Conservation (phyloP, 2,113 vertebrate genomes). For the Cottus gobio region DNA sequence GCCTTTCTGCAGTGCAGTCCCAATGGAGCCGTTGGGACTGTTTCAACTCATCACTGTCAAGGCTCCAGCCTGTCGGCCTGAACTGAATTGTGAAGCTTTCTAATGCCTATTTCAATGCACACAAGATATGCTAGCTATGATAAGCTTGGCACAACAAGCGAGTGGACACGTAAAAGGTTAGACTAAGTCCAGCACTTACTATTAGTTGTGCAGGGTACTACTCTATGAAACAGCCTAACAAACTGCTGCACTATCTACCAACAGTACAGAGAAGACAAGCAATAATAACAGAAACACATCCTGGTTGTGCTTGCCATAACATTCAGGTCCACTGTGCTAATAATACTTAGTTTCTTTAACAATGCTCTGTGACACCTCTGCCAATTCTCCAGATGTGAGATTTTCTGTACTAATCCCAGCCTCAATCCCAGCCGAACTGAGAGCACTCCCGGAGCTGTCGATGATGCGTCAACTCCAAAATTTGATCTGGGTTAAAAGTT, state of each 20-base stretch:
- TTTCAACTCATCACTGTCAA: conserved; percentile 63
- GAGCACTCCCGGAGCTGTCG: conserved; percentile 5
- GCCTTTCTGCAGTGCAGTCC: conserved; percentile 63
- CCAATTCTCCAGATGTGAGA: conserved; percentile 26
- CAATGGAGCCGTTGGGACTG: conserved; percentile 52
- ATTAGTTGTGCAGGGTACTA: conserved; percentile 21
- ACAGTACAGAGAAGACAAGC: conserved; percentile 26
- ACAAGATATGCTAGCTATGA: conserved; percentile 44
- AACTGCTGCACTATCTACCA: conserved; percentile 33
- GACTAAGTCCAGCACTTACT: conserved; percentile 31
- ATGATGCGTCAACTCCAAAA: conserved; percentile 32
- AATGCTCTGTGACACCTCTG: not conserved
- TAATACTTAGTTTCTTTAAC: not conserved
- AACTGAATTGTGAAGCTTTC: conserved; percentile 47
- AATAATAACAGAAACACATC: conserved; percentile 15
- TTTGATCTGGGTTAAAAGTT: conserved; percentile 33
- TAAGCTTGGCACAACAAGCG: conserved; percentile 19
- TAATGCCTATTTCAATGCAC: conserved; percentile 55
- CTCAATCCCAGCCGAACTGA: conserved; percentile 24
- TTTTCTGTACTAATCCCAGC: conserved; percentile 27
- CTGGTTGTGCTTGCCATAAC: conserved; percentile 5
- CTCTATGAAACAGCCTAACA: conserved; percentile 15
- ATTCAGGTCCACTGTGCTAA: conserved; percentile 14
- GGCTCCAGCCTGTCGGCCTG: conserved; percentile 49
- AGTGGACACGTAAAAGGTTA: conserved; percentile 45